These are phyloP conservation scores for Misgurnus mizolepis DNA, from an alignment of 2,113 vertebrate genomes.

Conservation along the genomic window DNA sequence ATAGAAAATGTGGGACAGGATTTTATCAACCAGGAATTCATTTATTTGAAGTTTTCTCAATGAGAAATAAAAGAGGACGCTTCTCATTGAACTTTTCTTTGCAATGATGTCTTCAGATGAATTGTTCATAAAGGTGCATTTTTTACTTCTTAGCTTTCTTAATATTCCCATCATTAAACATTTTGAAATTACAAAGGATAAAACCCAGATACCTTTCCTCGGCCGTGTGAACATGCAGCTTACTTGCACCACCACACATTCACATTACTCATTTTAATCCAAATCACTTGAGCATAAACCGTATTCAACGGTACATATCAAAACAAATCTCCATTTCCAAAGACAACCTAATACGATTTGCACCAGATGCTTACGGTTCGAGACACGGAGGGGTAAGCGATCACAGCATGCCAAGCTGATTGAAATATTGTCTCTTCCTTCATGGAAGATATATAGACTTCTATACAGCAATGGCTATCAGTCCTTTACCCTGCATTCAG, in stretches of 20 bases:
- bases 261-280: conserved; percentile 5
- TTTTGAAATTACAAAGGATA: too few relatives aligned
- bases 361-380: background rate
- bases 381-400: background rate
- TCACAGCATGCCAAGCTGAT: conserved; percentile 42
- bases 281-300: background rate
- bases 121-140: too few relatives aligned
- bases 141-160: too few relatives aligned
- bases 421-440: conserved; percentile 49
- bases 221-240: background rate
- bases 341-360: background rate
- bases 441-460: conserved; percentile 60
- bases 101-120: too few relatives aligned
- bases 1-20: too few relatives aligned
- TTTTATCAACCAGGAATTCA: too few relatives aligned
- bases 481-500: conserved; percentile 41
- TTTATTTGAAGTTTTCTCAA: too few relatives aligned
- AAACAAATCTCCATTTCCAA: background rate
- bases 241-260: too few relatives aligned
- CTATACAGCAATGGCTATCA: conserved; percentile 54
- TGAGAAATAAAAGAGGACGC: too few relatives aligned
- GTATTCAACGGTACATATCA: background rate
- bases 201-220: background rate
- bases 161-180: too few relatives aligned
- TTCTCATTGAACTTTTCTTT: too few relatives aligned